These are phyloP conservation scores for Homarus americanus DNA, from an alignment of 1,140 invertebrate genomes.

Conservation along the genomic window DNA sequence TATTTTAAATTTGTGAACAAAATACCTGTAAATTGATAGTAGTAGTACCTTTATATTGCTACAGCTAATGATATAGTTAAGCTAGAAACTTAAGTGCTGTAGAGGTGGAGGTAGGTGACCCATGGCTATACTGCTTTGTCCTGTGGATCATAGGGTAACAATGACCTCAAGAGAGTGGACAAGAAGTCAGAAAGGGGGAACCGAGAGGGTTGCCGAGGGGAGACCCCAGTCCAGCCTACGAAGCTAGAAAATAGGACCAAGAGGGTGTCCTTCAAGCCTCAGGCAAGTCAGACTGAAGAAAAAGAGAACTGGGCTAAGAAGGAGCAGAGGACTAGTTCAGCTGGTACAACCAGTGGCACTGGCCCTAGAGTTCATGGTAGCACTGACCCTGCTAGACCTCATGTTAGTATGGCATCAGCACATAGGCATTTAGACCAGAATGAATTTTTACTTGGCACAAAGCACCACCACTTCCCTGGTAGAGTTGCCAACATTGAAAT, in stretches of 20 bases:
- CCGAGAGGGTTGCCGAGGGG: not conserved
- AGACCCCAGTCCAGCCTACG: not conserved
- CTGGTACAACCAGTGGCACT: not conserved
- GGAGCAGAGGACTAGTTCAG: conserved; percentile 26
- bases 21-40: not conserved
- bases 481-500: conserved; percentile 29
- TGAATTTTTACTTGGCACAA: conserved; percentile 11
- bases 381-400: conserved; percentile 9
- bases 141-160: conserved; percentile 49
- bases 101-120: conserved; percentile 35
- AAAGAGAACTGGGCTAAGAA: not conserved
- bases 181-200: conserved; percentile 10
- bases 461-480: conserved; percentile 21
- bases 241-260: conserved; percentile 49
- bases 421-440: conserved; percentile 37
- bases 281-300: conserved; percentile 26
- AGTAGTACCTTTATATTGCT: conserved; percentile 19
- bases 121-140: conserved; percentile 61
- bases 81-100: conserved; percentile 33
- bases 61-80: conserved; percentile 11
- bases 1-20: not conserved
- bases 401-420: conserved; percentile 52
- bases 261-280: conserved; percentile 64
- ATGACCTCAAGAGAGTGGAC: conserved; percentile 32
- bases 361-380: conserved; percentile 5